Conservation (phyloP, 2,797 vertebrate genomes). For the Microctenopoma stevenorrisi region DNA sequence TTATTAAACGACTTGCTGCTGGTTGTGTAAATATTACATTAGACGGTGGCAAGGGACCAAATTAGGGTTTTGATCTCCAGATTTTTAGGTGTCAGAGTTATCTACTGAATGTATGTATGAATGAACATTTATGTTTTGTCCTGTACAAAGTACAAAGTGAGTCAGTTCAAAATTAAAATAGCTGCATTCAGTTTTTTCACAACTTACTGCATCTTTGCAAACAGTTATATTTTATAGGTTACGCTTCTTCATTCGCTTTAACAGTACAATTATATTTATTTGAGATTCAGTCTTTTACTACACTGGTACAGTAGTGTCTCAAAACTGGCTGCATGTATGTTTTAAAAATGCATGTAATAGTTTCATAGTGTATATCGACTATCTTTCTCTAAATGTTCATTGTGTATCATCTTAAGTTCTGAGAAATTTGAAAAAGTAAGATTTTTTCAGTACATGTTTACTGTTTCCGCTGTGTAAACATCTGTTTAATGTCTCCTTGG, state of each 20-base stretch:
- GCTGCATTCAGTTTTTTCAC: too few relatives aligned
- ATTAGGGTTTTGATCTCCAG: constrained; percentile 79
- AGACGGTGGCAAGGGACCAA: constrained; percentile 78
- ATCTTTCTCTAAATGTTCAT: neutral
- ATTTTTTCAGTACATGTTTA: neutral
- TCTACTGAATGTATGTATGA: constrained; percentile 55
- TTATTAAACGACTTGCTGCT: constrained; percentile 72
- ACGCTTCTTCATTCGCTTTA: neutral
- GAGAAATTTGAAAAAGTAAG: neutral
- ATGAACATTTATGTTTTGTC: constrained; percentile 30
- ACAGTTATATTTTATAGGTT: neutral
- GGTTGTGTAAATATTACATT: constrained; percentile 86
- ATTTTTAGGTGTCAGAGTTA: constrained; percentile 65
- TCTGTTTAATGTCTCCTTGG: neutral
- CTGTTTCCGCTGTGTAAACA: neutral
- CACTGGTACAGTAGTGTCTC: neutral
- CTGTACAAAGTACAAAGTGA: neutral
- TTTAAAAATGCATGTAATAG: neutral
- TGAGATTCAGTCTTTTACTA: neutral
- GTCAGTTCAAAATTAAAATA: neutral
- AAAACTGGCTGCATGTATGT: neutral
- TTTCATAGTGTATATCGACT: neutral
- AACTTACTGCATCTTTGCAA: neutral
- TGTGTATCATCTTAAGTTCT: neutral
- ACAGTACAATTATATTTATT: neutral